A percentile compares a stretch with the other conserved stretches of the same genome.
Evolutionary conservation across 2,888 invertebrate genomes (phyloP).

Genomic region (Linhomoeus sp.): DNA sequence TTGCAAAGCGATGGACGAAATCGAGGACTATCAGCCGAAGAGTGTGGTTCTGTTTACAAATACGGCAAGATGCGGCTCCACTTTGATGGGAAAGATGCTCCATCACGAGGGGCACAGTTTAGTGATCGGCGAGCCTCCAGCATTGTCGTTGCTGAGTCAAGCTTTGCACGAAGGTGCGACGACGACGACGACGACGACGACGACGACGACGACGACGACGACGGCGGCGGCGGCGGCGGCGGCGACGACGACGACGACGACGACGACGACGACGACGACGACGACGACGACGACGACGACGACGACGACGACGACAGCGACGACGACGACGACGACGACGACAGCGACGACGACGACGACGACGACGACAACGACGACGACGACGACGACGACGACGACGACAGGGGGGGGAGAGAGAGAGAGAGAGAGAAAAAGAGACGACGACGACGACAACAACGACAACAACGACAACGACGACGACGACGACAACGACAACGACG

Average conservation of each 20-base stretch:
- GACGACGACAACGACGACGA: background rate
- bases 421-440: too few species aligned
- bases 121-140: too few species aligned
- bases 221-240: background rate
- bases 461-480: background rate
- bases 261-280: background rate
- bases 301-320: background rate
- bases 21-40: too few species aligned
- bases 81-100: too few species aligned
- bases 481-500: background rate
- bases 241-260: background rate
- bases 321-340: background rate
- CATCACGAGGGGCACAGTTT: too few species aligned
- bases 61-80: too few species aligned
- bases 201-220: background rate
- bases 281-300: background rate
- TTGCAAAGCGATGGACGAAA: too few species aligned
- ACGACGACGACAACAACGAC: background rate
- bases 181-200: background rate
- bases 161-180: too few species aligned
- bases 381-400: background rate
- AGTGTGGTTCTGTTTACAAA: too few species aligned
- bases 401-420: background rate
- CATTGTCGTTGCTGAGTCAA: background rate
- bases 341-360: background rate